Base-by-base conservation (phyloP, 1,140 invertebrate species). In the Gonioctena quinquepunctata region DNA sequence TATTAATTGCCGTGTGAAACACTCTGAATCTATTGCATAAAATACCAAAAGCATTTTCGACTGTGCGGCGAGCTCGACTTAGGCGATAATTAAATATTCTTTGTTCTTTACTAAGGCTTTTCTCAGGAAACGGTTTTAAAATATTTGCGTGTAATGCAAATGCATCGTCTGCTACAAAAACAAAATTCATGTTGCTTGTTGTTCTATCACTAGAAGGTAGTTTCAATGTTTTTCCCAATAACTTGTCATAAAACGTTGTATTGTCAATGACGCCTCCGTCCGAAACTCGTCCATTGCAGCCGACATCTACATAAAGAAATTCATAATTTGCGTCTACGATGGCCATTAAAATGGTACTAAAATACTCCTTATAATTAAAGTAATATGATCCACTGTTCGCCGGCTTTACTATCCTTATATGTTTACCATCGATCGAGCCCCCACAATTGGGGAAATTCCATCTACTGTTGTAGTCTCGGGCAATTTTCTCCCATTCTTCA, bases 401-500 rank as follows among this genome's bases (percentile, higher is more conserved):
- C 5, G 82, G 83, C 28, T 73, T 60, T 26, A 69, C 65, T 27
- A 83, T 74, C 49, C 71, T 22, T 6, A 83, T 73, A 71, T 83
- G 79, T 69, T 82, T 83, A 0, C 85, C 84, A 79, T 85, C 84
- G 4, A 86, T 75, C 18, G 83, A 79, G 48, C 80, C 80, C 22
- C 80, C 60, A 70, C 81, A 83, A 77, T 83, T 78, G 16, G 80
- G 79, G 27, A 59, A 67, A 59, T 67, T 67, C 54, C 27, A 57
- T 27, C 22, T 57, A n/a, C 25, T 42, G 3, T 67, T 7, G 27
- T 27, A 57, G 16, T 59, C 19, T 27, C 28, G 5, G 16, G 50
- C 65, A 19, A 67, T 67, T 6, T 22, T 28, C 22, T 56, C 6
- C 65, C 65, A 67, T 8, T 67, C 50, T 16, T 59, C 49, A 21